phyloP scores from a whole-genome alignment of 2,888 invertebrate genomes.

The Gastrophysa polygoni region DNA sequence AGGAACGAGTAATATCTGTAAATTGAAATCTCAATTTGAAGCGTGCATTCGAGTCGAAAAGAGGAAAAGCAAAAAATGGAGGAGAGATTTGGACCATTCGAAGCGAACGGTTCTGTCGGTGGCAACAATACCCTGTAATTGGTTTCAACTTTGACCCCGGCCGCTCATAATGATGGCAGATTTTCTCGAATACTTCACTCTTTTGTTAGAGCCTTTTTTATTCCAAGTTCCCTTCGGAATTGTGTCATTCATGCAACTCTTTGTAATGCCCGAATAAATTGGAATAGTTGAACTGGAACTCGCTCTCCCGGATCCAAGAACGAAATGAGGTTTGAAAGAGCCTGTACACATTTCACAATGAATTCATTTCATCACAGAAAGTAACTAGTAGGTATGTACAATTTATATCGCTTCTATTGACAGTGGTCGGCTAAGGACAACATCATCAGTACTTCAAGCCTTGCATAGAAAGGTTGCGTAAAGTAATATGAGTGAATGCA shows the following conservation, averaged over 20 bases:
- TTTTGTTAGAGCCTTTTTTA: constrained; percentile 41
- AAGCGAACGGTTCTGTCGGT: constrained; percentile 53
- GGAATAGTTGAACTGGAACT: not conserved
- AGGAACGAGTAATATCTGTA: constrained; percentile 40
- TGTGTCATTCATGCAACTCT: constrained; percentile 26
- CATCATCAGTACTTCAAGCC: too few relatives aligned
- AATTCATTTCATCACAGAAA: too few relatives aligned
- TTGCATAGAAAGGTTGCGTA: too few relatives aligned
- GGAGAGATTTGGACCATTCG: constrained; percentile 41
- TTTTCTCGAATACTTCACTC: constrained; percentile 35
- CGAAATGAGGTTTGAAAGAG: too few relatives aligned
- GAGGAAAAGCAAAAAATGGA: constrained; percentile 29
- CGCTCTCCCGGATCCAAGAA: not conserved
- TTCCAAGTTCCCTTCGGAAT: constrained; percentile 15
- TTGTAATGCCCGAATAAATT: constrained; percentile 1
- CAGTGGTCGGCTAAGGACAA: too few relatives aligned
- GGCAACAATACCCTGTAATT: constrained; percentile 59
- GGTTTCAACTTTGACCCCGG: constrained; percentile 56
- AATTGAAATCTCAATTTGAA: constrained; percentile 55
- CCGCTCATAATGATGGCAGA: constrained; percentile 51
- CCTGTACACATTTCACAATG: too few relatives aligned
- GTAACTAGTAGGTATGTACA: too few relatives aligned
- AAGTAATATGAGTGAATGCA: too few relatives aligned
- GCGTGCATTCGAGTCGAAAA: constrained; percentile 38
- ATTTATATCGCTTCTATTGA: too few relatives aligned